A percentile compares a stretch with the other conserved stretches of the same genome.
phyloP scores from a whole-genome alignment of 2,797 vertebrate species.

The Sus cebifrons region DNA sequence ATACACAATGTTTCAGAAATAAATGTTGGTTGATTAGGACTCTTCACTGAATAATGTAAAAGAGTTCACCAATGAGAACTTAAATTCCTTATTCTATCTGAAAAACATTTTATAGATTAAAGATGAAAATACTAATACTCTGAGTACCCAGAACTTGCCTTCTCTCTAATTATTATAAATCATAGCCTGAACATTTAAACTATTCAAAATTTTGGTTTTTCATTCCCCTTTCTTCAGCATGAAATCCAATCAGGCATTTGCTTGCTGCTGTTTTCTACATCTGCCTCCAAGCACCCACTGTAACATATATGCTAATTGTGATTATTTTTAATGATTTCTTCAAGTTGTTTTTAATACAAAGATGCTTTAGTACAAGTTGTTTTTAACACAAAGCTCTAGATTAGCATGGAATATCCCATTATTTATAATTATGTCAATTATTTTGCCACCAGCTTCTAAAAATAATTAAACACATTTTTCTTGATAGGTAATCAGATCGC shows the following conservation, averaged over 20 bases:
- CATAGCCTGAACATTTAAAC: background rate
- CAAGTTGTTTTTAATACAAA: constrained; percentile 66
- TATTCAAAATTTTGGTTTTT: constrained; percentile 26
- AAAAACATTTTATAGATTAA: constrained; percentile 52
- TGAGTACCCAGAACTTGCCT: background rate
- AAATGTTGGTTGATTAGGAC: background rate
- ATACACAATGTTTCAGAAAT: constrained; percentile 3
- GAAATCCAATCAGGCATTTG: constrained; percentile 59
- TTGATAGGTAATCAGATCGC: constrained; percentile 2
- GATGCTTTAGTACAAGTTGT: constrained; percentile 31
- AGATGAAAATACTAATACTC: constrained; percentile 3
- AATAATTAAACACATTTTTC: constrained; percentile 52
- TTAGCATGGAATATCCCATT: constrained; percentile 37
- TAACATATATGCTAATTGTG: constrained; percentile 64
- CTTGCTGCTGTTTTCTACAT: background rate
- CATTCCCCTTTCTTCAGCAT: background rate
- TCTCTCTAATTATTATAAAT: constrained; percentile 54
- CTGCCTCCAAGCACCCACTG: background rate
- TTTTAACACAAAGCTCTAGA: constrained; percentile 56
- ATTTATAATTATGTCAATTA: constrained; percentile 35
- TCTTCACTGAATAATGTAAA: background rate
- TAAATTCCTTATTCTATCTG: constrained; percentile 3
- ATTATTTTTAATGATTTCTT: constrained; percentile 69
- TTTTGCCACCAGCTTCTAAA: constrained; percentile 69
- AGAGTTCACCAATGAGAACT: background rate